Conservation (phyloP, 1,140 invertebrate species). For the Lepeophtheirus salmonis region DNA sequence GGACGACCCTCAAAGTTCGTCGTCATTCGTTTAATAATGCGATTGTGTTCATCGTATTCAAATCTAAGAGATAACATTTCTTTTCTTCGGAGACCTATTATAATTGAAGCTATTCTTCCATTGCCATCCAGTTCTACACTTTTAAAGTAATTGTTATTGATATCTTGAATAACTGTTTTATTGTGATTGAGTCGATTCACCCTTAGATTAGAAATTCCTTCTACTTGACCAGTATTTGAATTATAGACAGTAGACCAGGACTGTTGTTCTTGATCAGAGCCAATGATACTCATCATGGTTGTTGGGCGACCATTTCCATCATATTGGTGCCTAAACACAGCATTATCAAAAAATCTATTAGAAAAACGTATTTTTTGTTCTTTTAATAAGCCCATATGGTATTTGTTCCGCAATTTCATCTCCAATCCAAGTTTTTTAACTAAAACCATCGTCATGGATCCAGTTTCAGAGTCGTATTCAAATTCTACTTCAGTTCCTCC, state of each 20-base stretch:
- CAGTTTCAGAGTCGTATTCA: conserved; percentile 59
- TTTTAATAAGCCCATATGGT: conserved; percentile 66
- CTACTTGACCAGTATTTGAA: conserved; percentile 58
- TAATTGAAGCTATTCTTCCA: conserved; percentile 49
- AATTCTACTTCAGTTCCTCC: conserved; percentile 69
- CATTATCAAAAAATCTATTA: conserved; percentile 51
- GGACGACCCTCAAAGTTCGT: conserved; percentile 52
- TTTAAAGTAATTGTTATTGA: conserved; percentile 62
- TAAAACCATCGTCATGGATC: conserved; percentile 58
- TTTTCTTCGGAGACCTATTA: conserved; percentile 61
- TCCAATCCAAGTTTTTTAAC: conserved; percentile 58
- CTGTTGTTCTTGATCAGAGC: conserved; percentile 42
- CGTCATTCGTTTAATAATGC: conserved; percentile 56
- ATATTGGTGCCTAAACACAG: conserved; percentile 69
- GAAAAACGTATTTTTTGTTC: conserved; percentile 65
- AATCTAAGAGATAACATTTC: conserved; percentile 66
- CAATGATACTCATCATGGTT: conserved; percentile 59
- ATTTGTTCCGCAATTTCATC: conserved; percentile 63
- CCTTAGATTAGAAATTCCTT: conserved; percentile 58
- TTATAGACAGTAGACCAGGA: conserved; percentile 46
- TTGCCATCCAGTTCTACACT: conserved; percentile 64
- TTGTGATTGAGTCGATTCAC: conserved; percentile 66
- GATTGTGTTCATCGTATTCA: conserved; percentile 61
- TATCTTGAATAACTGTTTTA: conserved; percentile 64
- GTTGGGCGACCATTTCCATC: conserved; percentile 64